phyloP scores from a whole-genome alignment of 2,888 invertebrate genomes.

The Neocrepidodera transversa region DNA sequence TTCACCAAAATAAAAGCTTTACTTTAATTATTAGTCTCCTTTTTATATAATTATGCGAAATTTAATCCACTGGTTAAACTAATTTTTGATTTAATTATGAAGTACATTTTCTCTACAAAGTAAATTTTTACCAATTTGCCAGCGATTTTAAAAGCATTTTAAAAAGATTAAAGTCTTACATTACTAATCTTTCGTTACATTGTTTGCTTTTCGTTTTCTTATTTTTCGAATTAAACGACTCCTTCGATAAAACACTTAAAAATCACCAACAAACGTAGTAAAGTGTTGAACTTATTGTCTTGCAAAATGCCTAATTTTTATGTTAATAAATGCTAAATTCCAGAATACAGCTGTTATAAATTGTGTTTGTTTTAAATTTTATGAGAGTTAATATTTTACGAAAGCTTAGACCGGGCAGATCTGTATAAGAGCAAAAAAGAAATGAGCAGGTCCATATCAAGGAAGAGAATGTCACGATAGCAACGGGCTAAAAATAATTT shows the following conservation, averaged over 20 bases:
- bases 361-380: conserved; percentile 36
- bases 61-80: no score
- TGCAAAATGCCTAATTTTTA: conserved; percentile 16
- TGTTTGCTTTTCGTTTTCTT: background rate
- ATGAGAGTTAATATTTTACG: conserved; percentile 30
- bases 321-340: conserved; percentile 28
- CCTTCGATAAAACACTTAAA: conserved; percentile 5
- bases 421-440: conserved; percentile 19
- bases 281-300: conserved; percentile 4
- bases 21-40: no score
- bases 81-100: no score
- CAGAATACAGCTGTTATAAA: conserved; percentile 31
- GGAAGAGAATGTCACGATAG: background rate
- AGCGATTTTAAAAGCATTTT: no score
- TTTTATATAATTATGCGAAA: no score
- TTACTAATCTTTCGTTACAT: background rate
- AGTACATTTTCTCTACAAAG: no score
- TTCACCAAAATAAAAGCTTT: no score
- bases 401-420: conserved; percentile 27
- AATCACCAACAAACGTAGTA: conserved; percentile 7
- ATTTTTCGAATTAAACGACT: conserved; percentile 2
- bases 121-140: no score
- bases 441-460: background rate
- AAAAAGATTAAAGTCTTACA: background rate
- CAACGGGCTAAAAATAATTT: no score